Conservation (phyloP, 2,797 vertebrate species). For the Calcarius lapponicus region DNA sequence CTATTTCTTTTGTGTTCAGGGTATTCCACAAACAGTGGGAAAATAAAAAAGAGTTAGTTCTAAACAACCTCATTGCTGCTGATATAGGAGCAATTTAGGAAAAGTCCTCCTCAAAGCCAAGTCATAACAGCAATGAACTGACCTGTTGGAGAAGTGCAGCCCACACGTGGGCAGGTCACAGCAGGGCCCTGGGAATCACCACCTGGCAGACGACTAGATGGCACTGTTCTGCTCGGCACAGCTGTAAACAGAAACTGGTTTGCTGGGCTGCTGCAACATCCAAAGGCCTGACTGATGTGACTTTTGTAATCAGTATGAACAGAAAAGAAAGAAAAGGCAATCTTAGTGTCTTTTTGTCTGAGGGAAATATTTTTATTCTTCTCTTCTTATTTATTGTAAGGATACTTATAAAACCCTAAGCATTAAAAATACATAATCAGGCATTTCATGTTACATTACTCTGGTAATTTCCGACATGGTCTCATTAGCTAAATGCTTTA, state of each 20-base stretch:
- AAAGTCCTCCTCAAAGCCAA: neutral
- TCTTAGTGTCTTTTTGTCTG: neutral
- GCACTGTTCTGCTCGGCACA: constrained; percentile 7
- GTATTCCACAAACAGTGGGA: neutral
- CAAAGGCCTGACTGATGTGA: neutral
- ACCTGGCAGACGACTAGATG: neutral
- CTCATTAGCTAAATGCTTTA: constrained; percentile 1
- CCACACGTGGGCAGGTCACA: neutral
- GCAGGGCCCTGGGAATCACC: neutral
- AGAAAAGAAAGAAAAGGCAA: neutral
- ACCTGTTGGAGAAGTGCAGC: neutral
- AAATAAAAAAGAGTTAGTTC: neutral
- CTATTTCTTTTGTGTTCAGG: neutral
- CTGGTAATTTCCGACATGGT: neutral
- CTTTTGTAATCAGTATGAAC: neutral
- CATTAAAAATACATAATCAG: neutral
- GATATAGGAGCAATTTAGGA: neutral
- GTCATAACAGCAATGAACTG: neutral
- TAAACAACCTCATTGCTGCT: neutral
- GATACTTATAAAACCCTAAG: neutral
- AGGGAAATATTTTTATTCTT: neutral
- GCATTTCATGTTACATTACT: neutral
- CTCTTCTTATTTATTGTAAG: neutral
- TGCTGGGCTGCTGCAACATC: neutral
- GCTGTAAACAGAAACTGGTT: neutral